Evolutionary conservation across 2,113 vertebrate genomes (phyloP).

Genomic region (Plestiodon gilberti): DNA sequence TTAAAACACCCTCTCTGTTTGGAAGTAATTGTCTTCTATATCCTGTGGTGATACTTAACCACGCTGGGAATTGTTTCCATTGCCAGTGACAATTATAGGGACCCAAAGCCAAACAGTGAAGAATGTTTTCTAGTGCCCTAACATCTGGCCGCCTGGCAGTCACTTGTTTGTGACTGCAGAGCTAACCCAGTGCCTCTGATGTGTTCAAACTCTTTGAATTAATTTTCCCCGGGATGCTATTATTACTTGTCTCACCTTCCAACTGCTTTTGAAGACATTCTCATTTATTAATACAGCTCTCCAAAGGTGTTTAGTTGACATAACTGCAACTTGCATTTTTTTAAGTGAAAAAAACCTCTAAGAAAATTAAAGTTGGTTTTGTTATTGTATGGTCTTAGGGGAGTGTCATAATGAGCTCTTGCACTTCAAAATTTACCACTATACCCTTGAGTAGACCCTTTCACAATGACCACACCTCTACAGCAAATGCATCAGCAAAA

Average conservation of each 20-base stretch:
- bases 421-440: too few relatives aligned
- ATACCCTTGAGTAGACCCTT: too few relatives aligned
- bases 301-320: constrained; percentile 21
- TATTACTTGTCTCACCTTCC: constrained; percentile 34
- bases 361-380: too few relatives aligned
- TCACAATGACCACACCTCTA: too few relatives aligned
- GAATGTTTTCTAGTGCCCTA: constrained; percentile 47
- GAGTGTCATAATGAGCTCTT: too few relatives aligned
- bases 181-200: constrained; percentile 17
- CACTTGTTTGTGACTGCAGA: constrained; percentile 25
- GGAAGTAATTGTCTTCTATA: constrained; percentile 16
- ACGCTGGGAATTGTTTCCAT: constrained; percentile 35
- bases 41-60: constrained; percentile 42
- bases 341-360: constrained; percentile 13
- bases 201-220: constrained; percentile 8
- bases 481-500: too few relatives aligned
- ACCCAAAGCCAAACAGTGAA: constrained; percentile 54
- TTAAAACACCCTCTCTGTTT: not conserved
- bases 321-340: not conserved
- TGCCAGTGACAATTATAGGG: constrained; percentile 53
- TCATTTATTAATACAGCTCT: constrained; percentile 32
- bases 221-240: constrained; percentile 12
- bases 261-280: constrained; percentile 30
- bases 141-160: constrained; percentile 46
- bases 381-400: too few relatives aligned